Evolutionary conservation across 1,140 invertebrate species (phyloP).

Genomic region (Sitodiplosis mosellana): DNA sequence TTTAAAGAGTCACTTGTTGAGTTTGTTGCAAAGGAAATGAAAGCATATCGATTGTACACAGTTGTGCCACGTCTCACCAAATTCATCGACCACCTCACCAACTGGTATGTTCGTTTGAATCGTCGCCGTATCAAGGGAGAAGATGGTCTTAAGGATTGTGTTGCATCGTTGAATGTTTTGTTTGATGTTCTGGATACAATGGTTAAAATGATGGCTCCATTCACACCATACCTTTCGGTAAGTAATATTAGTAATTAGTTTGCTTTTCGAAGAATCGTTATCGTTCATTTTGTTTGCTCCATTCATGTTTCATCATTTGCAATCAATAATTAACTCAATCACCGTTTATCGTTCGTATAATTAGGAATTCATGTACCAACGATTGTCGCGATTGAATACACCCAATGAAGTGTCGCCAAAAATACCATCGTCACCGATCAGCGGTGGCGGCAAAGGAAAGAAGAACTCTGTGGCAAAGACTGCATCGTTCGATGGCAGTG

Average conservation of each 20-base stretch:
- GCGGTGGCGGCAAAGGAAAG: constrained; percentile 1
- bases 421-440: not conserved
- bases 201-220: constrained; percentile 85
- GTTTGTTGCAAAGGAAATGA: constrained; percentile 88
- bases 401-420: not conserved
- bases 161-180: constrained; percentile 69
- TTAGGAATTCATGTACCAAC: constrained; percentile 95
- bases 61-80: constrained; percentile 86
- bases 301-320: too few relatives aligned
- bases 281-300: too few relatives aligned
- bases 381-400: constrained; percentile 38
- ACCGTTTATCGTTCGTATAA: too few relatives aligned
- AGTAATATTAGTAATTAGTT: too few relatives aligned
- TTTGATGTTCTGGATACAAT: constrained; percentile 79
- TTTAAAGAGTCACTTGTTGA: constrained; percentile 83
- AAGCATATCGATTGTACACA: constrained; percentile 82
- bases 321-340: too few relatives aligned
- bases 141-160: constrained; percentile 54
- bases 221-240: constrained; percentile 92
- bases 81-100: constrained; percentile 94
- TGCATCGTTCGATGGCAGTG: constrained; percentile 23
- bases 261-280: too few relatives aligned
- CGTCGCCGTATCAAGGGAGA: constrained; percentile 85
- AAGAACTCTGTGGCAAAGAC: constrained; percentile 8
- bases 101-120: constrained; percentile 98